Conservation (phyloP, 2,888 invertebrate species). For the Pandemis cinnamomeana region DNA sequence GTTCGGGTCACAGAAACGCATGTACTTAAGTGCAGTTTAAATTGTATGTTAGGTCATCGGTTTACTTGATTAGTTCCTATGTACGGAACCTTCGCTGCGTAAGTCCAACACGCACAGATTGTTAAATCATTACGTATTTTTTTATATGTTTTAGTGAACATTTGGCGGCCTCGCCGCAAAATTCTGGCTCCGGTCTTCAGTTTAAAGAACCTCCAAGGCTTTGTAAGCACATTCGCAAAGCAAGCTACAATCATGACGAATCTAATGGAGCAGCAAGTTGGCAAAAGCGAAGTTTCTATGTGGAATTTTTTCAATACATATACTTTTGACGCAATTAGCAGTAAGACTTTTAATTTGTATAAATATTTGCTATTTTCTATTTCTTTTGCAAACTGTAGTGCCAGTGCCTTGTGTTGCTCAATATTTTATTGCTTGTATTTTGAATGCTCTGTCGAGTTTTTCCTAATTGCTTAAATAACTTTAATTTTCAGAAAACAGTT, state of each 20-base stretch:
- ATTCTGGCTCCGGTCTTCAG: not conserved
- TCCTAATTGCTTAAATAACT: too few species aligned
- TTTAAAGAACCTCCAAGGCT: not conserved
- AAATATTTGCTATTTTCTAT: too few species aligned
- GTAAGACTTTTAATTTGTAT: not conserved
- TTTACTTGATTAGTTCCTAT: too few species aligned
- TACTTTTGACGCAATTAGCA: constrained; percentile 13
- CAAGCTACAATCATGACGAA: not conserved
- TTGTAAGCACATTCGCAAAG: not conserved
- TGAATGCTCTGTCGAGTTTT: too few species aligned
- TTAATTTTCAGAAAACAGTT: constrained; percentile 10
- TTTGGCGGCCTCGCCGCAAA: constrained; percentile 17
- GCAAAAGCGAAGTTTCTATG: constrained; percentile 6
- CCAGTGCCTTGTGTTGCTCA: too few species aligned
- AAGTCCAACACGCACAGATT: too few species aligned
- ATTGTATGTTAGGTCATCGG: too few species aligned
- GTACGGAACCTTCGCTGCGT: too few species aligned
- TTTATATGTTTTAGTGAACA: not conserved
- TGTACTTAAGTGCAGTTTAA: too few species aligned
- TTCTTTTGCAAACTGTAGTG: too few species aligned
- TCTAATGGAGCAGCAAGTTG: not conserved
- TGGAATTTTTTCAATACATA: constrained; percentile 6
- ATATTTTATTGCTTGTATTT: too few species aligned
- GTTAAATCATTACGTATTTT: not conserved
- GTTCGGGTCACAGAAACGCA: too few species aligned